A percentile compares a stretch with the other conserved stretches of the same genome.
phyloP scores from a whole-genome alignment of 2,113 vertebrate species.

The Catharus bicknelli region DNA sequence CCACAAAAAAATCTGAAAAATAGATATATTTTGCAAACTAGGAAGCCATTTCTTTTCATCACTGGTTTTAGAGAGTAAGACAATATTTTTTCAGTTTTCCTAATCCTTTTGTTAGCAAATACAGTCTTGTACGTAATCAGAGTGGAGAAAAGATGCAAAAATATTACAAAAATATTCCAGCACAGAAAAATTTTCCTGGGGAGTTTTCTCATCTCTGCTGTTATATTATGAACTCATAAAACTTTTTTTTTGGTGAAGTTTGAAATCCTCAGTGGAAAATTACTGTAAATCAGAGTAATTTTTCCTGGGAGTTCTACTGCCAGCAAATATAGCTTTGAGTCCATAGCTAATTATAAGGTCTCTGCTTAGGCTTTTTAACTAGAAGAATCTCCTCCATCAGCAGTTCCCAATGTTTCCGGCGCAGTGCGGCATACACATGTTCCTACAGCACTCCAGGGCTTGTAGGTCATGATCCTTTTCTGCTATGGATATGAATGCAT shows the following conservation, averaged over 20 bases:
- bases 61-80: neutral
- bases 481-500: neutral
- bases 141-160: neutral
- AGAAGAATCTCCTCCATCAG: neutral
- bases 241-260: neutral
- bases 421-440: neutral
- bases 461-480: constrained; percentile 29
- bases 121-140: neutral
- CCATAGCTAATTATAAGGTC: neutral
- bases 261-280: constrained; percentile 21
- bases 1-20: neutral
- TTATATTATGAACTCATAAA: neutral
- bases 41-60: neutral
- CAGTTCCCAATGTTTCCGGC: neutral
- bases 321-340: constrained; percentile 16
- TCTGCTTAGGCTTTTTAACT: constrained; percentile 6
- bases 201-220: neutral
- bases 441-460: constrained; percentile 38
- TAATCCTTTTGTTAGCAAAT: neutral
- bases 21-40: neutral
- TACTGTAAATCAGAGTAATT: constrained; percentile 18
- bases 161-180: neutral
- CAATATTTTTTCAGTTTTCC: neutral
- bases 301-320: neutral
- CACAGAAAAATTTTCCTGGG: neutral